These are phyloP conservation scores for Orchesella cincta DNA, from an alignment of 1,140 invertebrate genomes.

Conservation along the genomic window DNA sequence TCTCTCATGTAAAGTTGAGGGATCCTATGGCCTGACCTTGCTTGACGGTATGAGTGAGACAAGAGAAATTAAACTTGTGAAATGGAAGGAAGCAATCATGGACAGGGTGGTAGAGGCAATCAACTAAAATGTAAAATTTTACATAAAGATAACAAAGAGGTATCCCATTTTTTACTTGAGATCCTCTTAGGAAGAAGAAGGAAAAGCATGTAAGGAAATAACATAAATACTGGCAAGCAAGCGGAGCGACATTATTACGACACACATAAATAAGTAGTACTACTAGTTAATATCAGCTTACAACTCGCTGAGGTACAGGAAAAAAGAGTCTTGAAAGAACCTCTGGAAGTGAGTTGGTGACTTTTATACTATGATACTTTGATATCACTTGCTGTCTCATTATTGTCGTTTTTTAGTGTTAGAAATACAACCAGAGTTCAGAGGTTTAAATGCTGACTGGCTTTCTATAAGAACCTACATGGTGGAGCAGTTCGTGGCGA, in stretches of 20 bases:
- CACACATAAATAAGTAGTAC: slow-evolving; percentile 9
- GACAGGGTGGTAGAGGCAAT: slow-evolving; percentile 11
- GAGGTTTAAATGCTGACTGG: too few species aligned
- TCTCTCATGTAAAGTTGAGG: slow-evolving; percentile 4
- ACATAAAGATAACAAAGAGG: slow-evolving; percentile 7
- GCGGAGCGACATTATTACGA: slow-evolving; percentile 21
- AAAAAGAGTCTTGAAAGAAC: too few species aligned
- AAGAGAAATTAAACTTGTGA: neutral
- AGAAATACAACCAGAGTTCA: too few species aligned
- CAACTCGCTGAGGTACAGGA: too few species aligned
- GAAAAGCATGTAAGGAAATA: slow-evolving; percentile 12
- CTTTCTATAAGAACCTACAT: too few species aligned
- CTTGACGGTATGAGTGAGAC: neutral
- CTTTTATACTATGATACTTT: neutral
- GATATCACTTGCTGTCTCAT: too few species aligned
- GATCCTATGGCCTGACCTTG: slow-evolving; percentile 1
- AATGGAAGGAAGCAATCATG: slow-evolving; percentile 15
- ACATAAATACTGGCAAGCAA: slow-evolving; percentile 24
- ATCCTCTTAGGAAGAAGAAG: neutral
- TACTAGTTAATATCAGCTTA: slow-evolving; percentile 12
- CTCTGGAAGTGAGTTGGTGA: too few species aligned
- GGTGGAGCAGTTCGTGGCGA: slow-evolving; percentile 23
- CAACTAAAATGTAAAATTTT: neutral
- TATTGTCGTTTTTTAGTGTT: too few species aligned
- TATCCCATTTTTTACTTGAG: neutral